Evolutionary conservation across 2,113 vertebrate genomes (phyloP).

Genomic region (Smithornis capensis): DNA sequence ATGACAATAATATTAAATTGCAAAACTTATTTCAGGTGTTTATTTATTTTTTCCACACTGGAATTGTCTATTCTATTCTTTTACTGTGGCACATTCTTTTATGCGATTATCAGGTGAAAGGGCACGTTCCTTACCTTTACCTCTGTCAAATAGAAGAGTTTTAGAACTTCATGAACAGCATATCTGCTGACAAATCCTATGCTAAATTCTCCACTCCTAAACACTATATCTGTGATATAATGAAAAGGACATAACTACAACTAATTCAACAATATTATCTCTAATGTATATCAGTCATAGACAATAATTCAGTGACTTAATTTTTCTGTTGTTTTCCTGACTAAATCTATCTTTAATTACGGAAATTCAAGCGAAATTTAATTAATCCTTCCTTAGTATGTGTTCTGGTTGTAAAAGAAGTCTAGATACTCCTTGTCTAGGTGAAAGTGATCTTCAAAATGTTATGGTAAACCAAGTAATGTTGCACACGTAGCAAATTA

Average conservation of each 20-base stretch:
- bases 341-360: not conserved
- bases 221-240: not conserved
- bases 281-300: not conserved
- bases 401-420: not conserved
- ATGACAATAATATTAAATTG: not conserved
- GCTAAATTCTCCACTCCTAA: not conserved
- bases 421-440: not conserved
- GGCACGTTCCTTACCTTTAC: not conserved
- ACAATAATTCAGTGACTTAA: not conserved
- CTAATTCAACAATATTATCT: not conserved
- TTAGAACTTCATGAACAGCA: not conserved
- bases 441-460: not conserved
- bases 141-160: not conserved
- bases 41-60: not conserved
- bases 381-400: not conserved
- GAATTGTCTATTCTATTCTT: not conserved
- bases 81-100: not conserved
- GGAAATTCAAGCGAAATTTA: not conserved
- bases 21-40: not conserved
- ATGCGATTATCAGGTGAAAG: not conserved
- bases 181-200: not conserved
- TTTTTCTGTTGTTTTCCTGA: not conserved
- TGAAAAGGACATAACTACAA: not conserved
- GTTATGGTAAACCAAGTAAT: not conserved
- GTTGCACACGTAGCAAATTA: not conserved